Evolutionary conservation across 2,113 vertebrate species (phyloP).

Genomic region (Saccopteryx bilineata): DNA sequence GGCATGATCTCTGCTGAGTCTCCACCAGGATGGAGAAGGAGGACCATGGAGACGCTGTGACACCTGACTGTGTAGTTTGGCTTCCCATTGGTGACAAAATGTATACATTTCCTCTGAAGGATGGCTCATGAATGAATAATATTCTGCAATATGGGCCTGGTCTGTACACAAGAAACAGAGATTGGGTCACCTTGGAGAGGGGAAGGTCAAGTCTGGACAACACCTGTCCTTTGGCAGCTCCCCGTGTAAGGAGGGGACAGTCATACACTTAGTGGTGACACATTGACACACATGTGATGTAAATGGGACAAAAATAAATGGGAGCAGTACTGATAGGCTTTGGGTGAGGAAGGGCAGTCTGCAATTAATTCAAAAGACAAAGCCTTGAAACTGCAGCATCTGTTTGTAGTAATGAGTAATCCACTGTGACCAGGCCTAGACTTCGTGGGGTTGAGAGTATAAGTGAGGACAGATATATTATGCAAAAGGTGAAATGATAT

Average conservation of each 20-base stretch:
- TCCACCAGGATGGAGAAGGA: neutral
- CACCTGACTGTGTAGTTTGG: neutral
- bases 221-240: neutral
- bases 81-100: neutral
- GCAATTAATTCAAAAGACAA: neutral
- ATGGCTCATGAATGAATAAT: neutral
- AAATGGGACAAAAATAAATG: neutral
- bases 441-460: neutral
- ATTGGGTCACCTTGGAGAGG: neutral
- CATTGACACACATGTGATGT: neutral
- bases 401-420: neutral
- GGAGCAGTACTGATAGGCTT: neutral
- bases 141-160: neutral
- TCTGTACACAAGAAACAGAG: neutral
- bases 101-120: neutral
- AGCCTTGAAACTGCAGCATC: neutral
- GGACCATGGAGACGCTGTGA: neutral
- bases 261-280: neutral
- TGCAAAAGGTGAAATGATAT: neutral
- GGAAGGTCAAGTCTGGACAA: neutral
- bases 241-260: accelerated
- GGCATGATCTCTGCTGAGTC: neutral
- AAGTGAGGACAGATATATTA: neutral
- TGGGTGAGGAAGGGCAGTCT: neutral
- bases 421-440: neutral